phyloP scores from a whole-genome alignment of 92 coral and sea anemone genomes.

The Phymanthus crucifer region DNA sequence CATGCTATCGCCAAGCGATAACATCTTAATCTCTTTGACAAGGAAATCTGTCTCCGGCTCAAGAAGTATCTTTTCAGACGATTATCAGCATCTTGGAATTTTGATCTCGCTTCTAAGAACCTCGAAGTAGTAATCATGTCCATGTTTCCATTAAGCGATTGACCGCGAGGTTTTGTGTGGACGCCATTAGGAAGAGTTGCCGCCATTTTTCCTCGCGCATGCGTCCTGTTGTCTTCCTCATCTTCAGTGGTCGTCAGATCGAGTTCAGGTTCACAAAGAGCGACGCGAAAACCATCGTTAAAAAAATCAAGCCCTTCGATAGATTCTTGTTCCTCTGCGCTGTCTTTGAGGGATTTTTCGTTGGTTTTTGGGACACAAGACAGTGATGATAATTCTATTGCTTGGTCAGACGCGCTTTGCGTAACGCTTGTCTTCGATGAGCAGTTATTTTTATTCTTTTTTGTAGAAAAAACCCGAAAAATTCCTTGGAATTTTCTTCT shows the following conservation, averaged over 20 bases:
- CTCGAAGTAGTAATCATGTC: conserved; percentile 1
- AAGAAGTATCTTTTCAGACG: conserved; percentile 1
- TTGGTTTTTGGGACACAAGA: neutral
- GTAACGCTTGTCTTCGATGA: neutral
- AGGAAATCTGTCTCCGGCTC: conserved; percentile 3
- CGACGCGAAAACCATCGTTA: conserved; percentile 13
- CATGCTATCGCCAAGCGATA: conserved; percentile 29
- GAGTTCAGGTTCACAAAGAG: conserved; percentile 34
- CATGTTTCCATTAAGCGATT: neutral
- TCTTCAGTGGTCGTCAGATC: conserved; percentile 40
- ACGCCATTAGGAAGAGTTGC: neutral
- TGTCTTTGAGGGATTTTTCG: neutral
- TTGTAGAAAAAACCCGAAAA: neutral
- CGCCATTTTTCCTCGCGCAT: neutral
- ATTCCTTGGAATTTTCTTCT: neutral
- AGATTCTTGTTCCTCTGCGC: neutral
- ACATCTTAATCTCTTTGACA: neutral
- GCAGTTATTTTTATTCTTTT: neutral
- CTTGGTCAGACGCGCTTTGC: neutral
- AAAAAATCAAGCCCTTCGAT: neutral
- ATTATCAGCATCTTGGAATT: conserved; percentile 22
- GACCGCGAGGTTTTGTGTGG: neutral
- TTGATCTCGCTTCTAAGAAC: conserved; percentile 21
- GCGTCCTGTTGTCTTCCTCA: conserved; percentile 18
- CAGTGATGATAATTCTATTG: conserved; percentile 4